phyloP scores from a whole-genome alignment of 2,113 vertebrate species.

The Tenrec ecaudatus region DNA sequence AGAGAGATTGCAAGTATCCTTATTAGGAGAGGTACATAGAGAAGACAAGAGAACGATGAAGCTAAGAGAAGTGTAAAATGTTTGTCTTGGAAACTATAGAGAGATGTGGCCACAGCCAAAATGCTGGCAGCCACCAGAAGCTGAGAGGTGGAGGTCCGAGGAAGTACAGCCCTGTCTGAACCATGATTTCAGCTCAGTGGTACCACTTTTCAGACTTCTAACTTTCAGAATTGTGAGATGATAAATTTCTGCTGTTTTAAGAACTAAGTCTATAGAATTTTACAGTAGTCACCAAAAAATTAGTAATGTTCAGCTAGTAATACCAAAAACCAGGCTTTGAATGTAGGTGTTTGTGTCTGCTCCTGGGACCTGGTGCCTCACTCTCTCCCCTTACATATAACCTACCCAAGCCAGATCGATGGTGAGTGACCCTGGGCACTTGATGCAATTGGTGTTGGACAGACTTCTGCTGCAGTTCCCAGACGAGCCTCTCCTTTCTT shows the following conservation, averaged over 20 bases:
- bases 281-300: slow-evolving; percentile 1
- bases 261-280: neutral
- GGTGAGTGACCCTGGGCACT: neutral
- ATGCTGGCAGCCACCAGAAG: neutral
- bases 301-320: neutral
- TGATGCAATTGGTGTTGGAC: slow-evolving; percentile 13
- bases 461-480: neutral
- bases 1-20: slow-evolving; percentile 36
- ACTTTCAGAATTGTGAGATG: slow-evolving; percentile 11
- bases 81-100: slow-evolving; percentile 1
- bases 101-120: neutral
- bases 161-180: neutral
- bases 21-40: slow-evolving; percentile 1
- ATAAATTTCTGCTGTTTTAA: slow-evolving; percentile 27
- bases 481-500: slow-evolving; percentile 32
- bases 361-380: neutral
- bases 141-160: neutral
- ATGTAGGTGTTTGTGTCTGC: neutral
- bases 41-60: slow-evolving; percentile 20
- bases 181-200: slow-evolving; percentile 27
- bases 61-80: slow-evolving; percentile 30
- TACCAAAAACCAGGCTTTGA: slow-evolving; percentile 44
- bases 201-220: slow-evolving; percentile 36
- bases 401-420: neutral
- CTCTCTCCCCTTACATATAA: neutral